These are phyloP conservation scores for Myiotriccus ornatus DNA, from an alignment of 2,797 vertebrate species.

Conservation along the genomic window DNA sequence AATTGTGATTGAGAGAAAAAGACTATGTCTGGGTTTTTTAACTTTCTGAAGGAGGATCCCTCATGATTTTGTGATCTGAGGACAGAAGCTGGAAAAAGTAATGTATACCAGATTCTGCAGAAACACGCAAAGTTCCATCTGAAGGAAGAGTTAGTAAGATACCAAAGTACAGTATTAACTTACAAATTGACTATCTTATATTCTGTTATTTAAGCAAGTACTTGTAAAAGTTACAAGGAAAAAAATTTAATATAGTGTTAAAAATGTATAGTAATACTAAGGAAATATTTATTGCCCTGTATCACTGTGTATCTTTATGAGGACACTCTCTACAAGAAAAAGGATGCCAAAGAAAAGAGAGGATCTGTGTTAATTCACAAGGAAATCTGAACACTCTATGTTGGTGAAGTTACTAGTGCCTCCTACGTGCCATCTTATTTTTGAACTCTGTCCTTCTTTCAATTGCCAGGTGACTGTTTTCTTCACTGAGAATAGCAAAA, in stretches of 20 bases:
- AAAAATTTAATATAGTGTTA: neutral
- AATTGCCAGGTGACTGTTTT: neutral
- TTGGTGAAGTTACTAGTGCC: neutral
- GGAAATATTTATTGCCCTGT: neutral
- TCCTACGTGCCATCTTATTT: neutral
- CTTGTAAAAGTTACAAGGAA: neutral
- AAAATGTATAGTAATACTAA: neutral
- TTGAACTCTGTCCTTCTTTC: neutral
- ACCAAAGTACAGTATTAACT: neutral
- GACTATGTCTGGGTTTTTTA: fast-evolving
- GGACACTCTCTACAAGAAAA: neutral
- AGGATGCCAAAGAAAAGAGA: neutral
- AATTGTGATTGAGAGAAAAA: neutral
- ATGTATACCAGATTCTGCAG: neutral
- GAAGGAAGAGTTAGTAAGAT: neutral
- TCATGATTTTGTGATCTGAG: neutral
- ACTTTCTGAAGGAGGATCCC: neutral
- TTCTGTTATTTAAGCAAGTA: neutral
- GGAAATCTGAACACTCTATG: neutral
- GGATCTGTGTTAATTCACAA: neutral
- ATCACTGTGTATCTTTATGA: neutral
- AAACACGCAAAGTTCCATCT: neutral
- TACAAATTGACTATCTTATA: neutral
- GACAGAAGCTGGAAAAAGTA: neutral
- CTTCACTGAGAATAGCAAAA: neutral